Conservation (phyloP, 2,888 invertebrate genomes). For the Brachycybe producta region DNA sequence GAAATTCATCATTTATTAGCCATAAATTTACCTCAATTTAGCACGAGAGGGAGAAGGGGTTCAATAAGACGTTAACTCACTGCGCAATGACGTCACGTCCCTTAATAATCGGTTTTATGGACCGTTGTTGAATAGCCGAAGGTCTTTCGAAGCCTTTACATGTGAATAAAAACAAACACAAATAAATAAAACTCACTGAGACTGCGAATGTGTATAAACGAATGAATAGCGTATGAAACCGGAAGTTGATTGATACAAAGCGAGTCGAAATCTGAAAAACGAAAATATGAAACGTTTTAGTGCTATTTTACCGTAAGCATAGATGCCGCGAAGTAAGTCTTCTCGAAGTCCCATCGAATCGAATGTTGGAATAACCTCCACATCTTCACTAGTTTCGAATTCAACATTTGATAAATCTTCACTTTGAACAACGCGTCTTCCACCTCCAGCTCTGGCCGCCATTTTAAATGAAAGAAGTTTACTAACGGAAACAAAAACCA, state of each 20-base stretch:
- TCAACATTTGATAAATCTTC: constrained; percentile 95
- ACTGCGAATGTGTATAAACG: background rate
- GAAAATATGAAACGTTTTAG: too few species aligned
- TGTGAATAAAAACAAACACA: constrained; percentile 7
- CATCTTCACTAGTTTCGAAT: constrained; percentile 99
- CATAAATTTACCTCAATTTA: too few species aligned
- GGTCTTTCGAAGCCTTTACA: constrained; percentile 89
- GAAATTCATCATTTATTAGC: too few species aligned
- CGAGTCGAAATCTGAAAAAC: constrained; percentile 1
- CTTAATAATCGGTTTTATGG: constrained; percentile 89
- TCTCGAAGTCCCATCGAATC: constrained; percentile 89
- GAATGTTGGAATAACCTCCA: constrained; percentile 93
- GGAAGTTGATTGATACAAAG: background rate
- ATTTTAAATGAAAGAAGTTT: too few species aligned
- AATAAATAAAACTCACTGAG: background rate
- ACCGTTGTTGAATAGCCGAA: constrained; percentile 95
- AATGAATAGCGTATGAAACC: background rate
- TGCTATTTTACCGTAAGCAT: constrained; percentile 91
- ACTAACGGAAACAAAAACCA: too few species aligned
- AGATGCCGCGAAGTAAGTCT: constrained; percentile 88
- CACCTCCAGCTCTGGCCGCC: constrained; percentile 8
- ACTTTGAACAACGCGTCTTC: constrained; percentile 20
- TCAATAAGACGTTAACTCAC: constrained; percentile 29
- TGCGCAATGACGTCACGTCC: constrained; percentile 98
- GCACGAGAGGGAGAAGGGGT: too few species aligned